phyloP scores from a whole-genome alignment of 2,797 vertebrate species.

The Cercopithecus neglectus region DNA sequence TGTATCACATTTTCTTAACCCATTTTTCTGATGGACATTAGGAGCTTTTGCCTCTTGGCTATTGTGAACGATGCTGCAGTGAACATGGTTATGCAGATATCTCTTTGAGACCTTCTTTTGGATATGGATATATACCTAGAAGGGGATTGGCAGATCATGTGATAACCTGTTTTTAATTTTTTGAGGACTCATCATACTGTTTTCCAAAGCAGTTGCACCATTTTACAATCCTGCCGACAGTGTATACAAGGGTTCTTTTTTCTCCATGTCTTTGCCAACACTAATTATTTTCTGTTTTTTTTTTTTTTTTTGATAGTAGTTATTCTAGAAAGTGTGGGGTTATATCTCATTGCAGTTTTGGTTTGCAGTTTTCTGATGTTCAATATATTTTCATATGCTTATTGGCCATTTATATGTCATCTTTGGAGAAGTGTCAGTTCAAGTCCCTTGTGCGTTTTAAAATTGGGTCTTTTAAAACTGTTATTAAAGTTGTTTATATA shows the following conservation, averaged over 20 bases:
- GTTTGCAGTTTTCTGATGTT: neutral
- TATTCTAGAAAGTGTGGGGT: neutral
- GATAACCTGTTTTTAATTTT: neutral
- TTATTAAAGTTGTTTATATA: neutral
- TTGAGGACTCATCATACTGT: neutral
- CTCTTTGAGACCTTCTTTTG: neutral
- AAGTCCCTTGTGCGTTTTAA: neutral
- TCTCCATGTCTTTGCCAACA: neutral
- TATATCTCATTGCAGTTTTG: neutral
- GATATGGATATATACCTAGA: neutral
- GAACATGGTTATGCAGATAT: neutral
- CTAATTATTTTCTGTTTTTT: neutral
- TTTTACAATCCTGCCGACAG: neutral
- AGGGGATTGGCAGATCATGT: neutral
- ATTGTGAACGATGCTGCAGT: neutral
- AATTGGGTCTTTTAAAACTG: neutral
- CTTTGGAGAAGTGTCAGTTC: neutral
- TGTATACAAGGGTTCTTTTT: neutral
- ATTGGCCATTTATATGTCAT: neutral
- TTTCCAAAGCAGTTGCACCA: neutral
- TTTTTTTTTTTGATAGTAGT: neutral
- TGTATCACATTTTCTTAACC: neutral
- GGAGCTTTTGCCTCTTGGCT: neutral
- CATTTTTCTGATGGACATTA: neutral
- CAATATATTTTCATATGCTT: neutral